phyloP scores from a whole-genome alignment of 2,113 vertebrate genomes.

The Heteronetta atricapilla region DNA sequence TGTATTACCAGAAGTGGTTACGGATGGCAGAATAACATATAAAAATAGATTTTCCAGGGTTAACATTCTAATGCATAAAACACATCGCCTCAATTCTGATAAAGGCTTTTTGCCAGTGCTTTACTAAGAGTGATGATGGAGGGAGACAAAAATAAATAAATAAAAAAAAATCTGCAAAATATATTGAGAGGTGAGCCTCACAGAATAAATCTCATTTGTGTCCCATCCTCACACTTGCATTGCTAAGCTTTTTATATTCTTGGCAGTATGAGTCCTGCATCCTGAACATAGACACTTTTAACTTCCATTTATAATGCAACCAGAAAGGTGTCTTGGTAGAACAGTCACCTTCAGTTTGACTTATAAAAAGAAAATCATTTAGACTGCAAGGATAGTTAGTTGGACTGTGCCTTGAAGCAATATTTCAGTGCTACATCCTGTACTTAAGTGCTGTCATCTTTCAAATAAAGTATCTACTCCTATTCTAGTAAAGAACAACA shows the following conservation, averaged over 20 bases:
- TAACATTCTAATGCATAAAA: neutral
- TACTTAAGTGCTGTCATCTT: neutral
- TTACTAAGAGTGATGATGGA: neutral
- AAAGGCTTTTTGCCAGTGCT: neutral
- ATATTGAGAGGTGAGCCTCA: neutral
- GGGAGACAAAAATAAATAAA: neutral
- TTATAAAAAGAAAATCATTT: neutral
- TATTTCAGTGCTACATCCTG: neutral
- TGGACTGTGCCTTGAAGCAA: neutral
- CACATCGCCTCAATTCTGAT: neutral
- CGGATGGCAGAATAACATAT: neutral
- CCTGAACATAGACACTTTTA: neutral
- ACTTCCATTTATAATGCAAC: neutral
- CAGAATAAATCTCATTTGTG: neutral
- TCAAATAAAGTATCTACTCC: neutral
- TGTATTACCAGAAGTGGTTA: neutral
- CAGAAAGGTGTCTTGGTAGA: neutral
- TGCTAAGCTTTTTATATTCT: neutral
- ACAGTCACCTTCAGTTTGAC: conserved; percentile 7
- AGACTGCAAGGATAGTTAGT: neutral
- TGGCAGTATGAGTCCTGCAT: neutral
- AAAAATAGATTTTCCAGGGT: neutral
- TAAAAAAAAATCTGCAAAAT: neutral
- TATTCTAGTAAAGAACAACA: neutral
- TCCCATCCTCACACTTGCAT: neutral